Evolutionary conservation across 2,888 invertebrate species (phyloP), one percentile per base, ranked within the genome.

Genomic region (Ophion slaviceki): DNA sequence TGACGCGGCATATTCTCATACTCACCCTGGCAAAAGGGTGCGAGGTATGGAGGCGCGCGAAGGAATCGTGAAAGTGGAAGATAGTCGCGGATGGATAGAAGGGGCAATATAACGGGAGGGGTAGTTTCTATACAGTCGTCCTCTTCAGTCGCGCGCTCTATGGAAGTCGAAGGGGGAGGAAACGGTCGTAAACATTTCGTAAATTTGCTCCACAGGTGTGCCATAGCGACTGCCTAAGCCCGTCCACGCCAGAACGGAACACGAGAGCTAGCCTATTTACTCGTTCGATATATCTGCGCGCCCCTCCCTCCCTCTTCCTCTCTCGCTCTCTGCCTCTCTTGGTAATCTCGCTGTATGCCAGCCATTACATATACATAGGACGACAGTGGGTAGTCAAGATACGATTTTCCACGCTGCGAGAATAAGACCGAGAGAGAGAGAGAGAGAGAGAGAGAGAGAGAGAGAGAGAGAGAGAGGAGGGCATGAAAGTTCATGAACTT

Each of bases 161-260:
- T 77, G 61, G 68, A 45, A 45, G 78, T 45, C 59, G 78, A 68
- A 75, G 82, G 72, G 80, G 80, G 45, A 67, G 85, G 62, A 82
- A 79, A 70, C 57, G 83, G 88, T 93, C 93, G 92, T 93, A 93
- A 93, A 94, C 93, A 93, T 93, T 93, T 93, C 93, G 93, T 93
- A 94, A 94, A 93, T 93, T 93, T 92, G 93, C 93, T 93, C 94
- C 92, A 94, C 93, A 93, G 93, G 93, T 93, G 93, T 93, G 93
- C 93, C 93, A 93, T 93, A 91, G 90, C 90, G 89, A 88, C 91
- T 91, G 91, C 86, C 92, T 90, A 92, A 91, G 92, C 91, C 66
- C 91, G 91, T 92, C 91, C 91, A 89, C 92, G 90, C 91, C 89
- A 90, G 89, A 89, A 90, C 88, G 88, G 57, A 76, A 47, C 45